phyloP scores from a whole-genome alignment of 2,797 vertebrate genomes.

The Myotis myotis region DNA sequence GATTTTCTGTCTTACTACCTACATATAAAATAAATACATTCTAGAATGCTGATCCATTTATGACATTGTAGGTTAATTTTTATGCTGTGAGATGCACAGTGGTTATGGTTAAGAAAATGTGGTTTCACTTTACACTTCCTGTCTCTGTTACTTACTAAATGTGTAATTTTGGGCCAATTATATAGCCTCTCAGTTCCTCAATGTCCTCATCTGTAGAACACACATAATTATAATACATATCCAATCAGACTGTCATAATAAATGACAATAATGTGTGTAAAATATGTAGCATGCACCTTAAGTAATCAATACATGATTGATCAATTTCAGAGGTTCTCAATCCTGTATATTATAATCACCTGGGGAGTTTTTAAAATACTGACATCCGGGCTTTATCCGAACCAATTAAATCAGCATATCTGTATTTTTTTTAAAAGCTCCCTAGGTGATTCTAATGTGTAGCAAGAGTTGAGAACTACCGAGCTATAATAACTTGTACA shows the following conservation, averaged over 20 bases:
- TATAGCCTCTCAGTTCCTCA: background rate
- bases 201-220: background rate
- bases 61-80: background rate
- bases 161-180: background rate
- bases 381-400: background rate
- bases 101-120: constrained; percentile 20
- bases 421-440: background rate
- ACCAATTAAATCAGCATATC: constrained; percentile 12
- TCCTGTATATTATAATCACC: background rate
- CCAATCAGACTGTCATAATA: background rate
- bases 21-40: background rate
- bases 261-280: background rate
- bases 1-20: background rate
- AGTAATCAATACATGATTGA: background rate
- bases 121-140: background rate
- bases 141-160: background rate
- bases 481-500: background rate
- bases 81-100: background rate
- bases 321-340: background rate
- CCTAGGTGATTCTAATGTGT: background rate
- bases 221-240: background rate
- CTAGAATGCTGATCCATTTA: background rate
- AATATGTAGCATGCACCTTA: background rate
- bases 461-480: background rate
- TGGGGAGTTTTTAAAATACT: background rate